These are phyloP conservation scores for Cyaniris semiargus DNA, from an alignment of 2,888 invertebrate species.

Conservation along the genomic window DNA sequence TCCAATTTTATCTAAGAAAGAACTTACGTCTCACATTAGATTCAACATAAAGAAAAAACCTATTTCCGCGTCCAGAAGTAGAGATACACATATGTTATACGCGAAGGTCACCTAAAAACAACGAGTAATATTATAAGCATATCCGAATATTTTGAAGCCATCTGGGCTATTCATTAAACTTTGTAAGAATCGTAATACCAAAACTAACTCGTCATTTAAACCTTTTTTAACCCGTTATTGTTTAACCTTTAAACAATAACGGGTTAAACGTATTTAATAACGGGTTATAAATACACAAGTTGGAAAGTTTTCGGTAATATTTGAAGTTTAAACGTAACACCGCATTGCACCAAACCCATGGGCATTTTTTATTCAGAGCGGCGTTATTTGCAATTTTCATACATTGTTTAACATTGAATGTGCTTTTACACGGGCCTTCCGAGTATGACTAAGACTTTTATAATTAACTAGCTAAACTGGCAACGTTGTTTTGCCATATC, in stretches of 20 bases:
- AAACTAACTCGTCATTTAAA: no score
- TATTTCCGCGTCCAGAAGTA: no score
- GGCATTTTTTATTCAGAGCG: conserved; percentile 34
- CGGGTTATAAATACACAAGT: conserved; percentile 6
- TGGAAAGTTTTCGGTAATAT: conserved; percentile 11
- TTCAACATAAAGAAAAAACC: no score
- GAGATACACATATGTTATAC: no score
- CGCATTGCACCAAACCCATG: conserved; percentile 42
- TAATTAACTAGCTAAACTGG: background rate
- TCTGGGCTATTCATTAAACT: no score
- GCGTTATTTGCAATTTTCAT: conserved; percentile 30
- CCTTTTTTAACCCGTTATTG: no score
- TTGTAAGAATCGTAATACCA: no score
- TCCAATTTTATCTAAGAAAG: no score
- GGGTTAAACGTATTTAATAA: background rate
- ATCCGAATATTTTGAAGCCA: no score
- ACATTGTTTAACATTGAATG: conserved; percentile 24
- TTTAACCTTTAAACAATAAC: background rate
- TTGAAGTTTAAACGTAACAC: background rate
- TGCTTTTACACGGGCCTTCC: background rate
- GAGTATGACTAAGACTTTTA: background rate
- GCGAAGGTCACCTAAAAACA: no score
- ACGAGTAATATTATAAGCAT: no score
- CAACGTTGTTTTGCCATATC: background rate
- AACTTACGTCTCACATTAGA: no score